Conservation (phyloP, 2,888 invertebrate genomes). For the Rhogogaster chlorosoma region DNA sequence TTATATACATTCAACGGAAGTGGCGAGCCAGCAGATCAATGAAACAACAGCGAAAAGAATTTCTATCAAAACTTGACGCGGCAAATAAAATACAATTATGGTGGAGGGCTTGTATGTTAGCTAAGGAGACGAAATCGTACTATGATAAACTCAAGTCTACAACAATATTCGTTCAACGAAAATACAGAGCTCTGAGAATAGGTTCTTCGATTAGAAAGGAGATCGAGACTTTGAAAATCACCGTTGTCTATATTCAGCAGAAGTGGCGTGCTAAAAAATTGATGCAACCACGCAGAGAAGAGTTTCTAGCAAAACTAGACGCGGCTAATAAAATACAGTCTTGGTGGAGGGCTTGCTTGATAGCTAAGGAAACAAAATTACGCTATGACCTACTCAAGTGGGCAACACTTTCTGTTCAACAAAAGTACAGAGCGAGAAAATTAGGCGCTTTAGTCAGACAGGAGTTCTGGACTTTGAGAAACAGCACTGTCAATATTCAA, state of each 20-base stretch:
- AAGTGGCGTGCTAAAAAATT: constrained; percentile 74
- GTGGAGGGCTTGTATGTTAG: constrained; percentile 68
- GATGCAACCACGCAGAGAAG: constrained; percentile 73
- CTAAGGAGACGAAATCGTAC: constrained; percentile 53
- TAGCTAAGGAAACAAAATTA: constrained; percentile 54
- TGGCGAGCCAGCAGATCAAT: constrained; percentile 74
- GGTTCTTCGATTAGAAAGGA: constrained; percentile 70
- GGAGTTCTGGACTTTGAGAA: constrained; percentile 61
- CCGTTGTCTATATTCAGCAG: constrained; percentile 68
- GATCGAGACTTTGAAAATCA: constrained; percentile 68
- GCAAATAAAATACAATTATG: constrained; percentile 75
- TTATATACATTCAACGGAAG: constrained; percentile 68
- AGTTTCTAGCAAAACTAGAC: constrained; percentile 71
- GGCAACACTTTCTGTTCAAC: constrained; percentile 64
- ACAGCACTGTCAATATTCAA: constrained; percentile 62
- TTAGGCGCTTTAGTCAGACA: constrained; percentile 69
- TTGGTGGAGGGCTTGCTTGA: constrained; percentile 70
- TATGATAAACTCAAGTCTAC: constrained; percentile 62
- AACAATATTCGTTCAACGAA: constrained; percentile 75
- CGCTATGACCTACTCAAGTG: constrained; percentile 56
- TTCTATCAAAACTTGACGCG: constrained; percentile 68
- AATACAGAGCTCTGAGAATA: constrained; percentile 73
- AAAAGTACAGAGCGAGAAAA: constrained; percentile 56
- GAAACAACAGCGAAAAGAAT: constrained; percentile 75
- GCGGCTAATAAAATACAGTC: constrained; percentile 75